A percentile compares a stretch with the other conserved stretches of the same genome.
Evolutionary conservation across 1,140 invertebrate genomes (phyloP).

Genomic region (Drosophila jambulina): DNA sequence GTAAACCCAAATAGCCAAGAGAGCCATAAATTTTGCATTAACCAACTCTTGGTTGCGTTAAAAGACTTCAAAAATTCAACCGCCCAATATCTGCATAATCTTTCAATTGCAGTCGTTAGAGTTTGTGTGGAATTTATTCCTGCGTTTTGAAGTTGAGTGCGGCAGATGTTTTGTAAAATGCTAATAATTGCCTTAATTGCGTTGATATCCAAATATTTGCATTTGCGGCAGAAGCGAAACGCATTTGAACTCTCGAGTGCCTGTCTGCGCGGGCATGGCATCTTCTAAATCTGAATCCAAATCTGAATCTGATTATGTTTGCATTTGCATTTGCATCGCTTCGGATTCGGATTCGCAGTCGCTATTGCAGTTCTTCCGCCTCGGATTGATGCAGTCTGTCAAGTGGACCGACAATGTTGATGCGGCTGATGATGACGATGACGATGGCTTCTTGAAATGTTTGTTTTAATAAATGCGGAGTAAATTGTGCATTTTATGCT

Average conservation of each 20-base stretch:
- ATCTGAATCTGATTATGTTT: constrained; percentile 50
- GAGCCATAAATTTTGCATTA: constrained; percentile 37
- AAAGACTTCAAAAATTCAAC: constrained; percentile 16
- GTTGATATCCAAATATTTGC: constrained; percentile 60
- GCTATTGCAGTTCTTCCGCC: constrained; percentile 44
- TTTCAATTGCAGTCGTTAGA: constrained; percentile 38
- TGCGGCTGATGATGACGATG: constrained; percentile 27
- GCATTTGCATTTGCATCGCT: constrained; percentile 39
- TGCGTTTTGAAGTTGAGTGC: constrained; percentile 34
- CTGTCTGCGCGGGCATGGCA: constrained; percentile 29
- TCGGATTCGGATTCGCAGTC: constrained; percentile 13
- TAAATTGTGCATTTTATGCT: constrained; percentile 77
- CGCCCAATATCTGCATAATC: constrained; percentile 36
- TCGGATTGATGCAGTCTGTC: constrained; percentile 35
- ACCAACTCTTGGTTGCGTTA: constrained; percentile 29
- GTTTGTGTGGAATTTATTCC: constrained; percentile 21
- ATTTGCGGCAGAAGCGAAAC: constrained; percentile 29
- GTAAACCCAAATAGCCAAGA: constrained; percentile 2
- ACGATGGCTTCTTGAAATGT: constrained; percentile 50
- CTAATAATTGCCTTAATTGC: constrained; percentile 70
- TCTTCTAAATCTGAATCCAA: constrained; percentile 29
- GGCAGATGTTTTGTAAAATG: constrained; percentile 60
- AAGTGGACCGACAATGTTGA: constrained; percentile 49
- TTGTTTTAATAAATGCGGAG: constrained; percentile 60
- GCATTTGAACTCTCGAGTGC: constrained; percentile 71